A percentile compares a stretch with the other conserved stretches of the same genome.
Evolutionary conservation across 2,113 vertebrate species (phyloP).

Genomic region (Epinephelus lanceolatus): DNA sequence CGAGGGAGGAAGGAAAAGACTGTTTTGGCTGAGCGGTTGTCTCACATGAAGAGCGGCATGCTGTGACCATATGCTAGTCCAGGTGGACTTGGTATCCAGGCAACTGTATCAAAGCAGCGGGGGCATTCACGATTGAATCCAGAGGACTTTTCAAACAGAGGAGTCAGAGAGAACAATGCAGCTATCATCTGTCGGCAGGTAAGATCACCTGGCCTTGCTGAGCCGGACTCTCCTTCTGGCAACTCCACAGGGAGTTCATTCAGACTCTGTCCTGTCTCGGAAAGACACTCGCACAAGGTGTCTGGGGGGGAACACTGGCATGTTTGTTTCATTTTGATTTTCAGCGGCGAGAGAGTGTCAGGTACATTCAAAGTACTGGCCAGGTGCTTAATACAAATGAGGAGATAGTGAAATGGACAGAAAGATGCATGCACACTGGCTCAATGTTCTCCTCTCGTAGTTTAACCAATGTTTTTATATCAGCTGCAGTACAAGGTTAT

Average conservation of each 20-base stretch:
- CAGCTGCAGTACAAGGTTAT: background rate
- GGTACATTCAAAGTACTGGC: constrained; percentile 46
- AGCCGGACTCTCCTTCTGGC: constrained; percentile 66
- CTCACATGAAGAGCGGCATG: constrained; percentile 81
- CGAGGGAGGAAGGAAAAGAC: constrained; percentile 42
- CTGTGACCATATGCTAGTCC: constrained; percentile 86
- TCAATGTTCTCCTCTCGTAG: background rate
- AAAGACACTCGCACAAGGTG: constrained; percentile 61
- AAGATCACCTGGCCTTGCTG: constrained; percentile 76
- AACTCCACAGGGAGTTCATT: constrained; percentile 76
- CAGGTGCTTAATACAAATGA: constrained; percentile 65
- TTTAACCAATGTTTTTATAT: background rate
- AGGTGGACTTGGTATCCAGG: constrained; percentile 84
- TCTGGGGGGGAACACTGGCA: constrained; percentile 64
- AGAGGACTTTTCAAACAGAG: constrained; percentile 76
- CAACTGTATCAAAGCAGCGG: constrained; percentile 84
- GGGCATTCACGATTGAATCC: constrained; percentile 75
- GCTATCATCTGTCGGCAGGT: constrained; percentile 81
- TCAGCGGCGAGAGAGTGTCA: constrained; percentile 49
- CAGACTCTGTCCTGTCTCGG: constrained; percentile 42
- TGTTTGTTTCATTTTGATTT: constrained; percentile 66
- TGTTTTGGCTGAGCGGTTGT: constrained; percentile 74
- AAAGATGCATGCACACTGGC: constrained; percentile 9
- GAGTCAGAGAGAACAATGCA: constrained; percentile 77
- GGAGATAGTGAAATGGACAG: constrained; percentile 16